phyloP scores from a whole-genome alignment of 2,113 vertebrate genomes.

The Vicugna pacos region DNA sequence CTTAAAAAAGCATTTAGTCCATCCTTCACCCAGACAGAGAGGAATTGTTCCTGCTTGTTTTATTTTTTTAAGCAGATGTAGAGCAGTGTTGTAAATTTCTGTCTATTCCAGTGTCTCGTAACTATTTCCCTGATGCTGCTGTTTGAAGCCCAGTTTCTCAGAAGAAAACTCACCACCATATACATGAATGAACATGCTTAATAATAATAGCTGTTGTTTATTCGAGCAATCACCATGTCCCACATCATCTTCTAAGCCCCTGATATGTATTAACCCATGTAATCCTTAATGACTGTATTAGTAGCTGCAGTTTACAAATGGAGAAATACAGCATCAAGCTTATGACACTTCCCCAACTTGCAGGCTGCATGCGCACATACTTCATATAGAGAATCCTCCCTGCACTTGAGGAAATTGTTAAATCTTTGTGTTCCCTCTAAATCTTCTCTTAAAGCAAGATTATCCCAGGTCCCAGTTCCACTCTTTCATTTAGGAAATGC shows the following conservation, averaged over 20 bases:
- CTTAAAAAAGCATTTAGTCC: neutral
- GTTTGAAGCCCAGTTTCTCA: neutral
- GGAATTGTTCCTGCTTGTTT: neutral
- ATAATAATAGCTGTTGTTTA: neutral
- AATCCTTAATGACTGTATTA: neutral
- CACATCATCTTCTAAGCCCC: neutral
- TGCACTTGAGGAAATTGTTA: neutral
- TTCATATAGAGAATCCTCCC: neutral
- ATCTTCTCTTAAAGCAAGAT: neutral
- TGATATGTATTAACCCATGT: neutral
- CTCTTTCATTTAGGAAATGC: neutral
- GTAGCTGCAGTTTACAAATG: neutral
- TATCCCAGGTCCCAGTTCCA: neutral
- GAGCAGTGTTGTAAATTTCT: neutral
- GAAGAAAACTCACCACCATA: neutral
- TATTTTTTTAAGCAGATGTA: neutral
- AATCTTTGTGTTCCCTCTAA: neutral
- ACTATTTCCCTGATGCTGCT: neutral
- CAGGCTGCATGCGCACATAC: neutral
- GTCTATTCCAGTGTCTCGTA: neutral
- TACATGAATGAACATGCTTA: neutral
- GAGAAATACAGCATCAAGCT: neutral
- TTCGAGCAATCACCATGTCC: neutral
- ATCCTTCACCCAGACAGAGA: neutral
- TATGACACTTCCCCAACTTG: neutral